These are phyloP conservation scores for Sepiola atlantica DNA, from an alignment of 2,888 invertebrate species.

Conservation along the genomic window DNA sequence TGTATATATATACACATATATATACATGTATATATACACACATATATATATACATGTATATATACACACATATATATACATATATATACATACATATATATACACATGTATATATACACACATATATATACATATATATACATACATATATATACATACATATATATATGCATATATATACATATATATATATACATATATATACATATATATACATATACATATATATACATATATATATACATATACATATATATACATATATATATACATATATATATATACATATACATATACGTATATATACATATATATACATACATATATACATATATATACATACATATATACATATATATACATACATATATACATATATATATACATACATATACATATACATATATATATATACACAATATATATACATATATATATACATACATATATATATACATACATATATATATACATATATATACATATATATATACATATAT, in stretches of 20 bases:
- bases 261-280: neutral
- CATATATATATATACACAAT: neutral
- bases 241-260: neutral
- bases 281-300: neutral
- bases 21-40: neutral
- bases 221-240: neutral
- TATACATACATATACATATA: neutral
- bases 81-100: neutral
- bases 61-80: neutral
- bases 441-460: neutral
- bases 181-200: neutral
- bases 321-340: neutral
- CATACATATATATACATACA: neutral
- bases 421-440: conserved; percentile 3
- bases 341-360: neutral
- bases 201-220: neutral
- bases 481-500: neutral
- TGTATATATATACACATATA: neutral
- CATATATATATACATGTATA: neutral
- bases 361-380: neutral
- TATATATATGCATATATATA: neutral
- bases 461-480: neutral
- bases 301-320: neutral
- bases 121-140: neutral
- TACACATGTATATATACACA: neutral